phyloP scores from a whole-genome alignment of 1,140 invertebrate genomes.

The Globodera rostochiensis region DNA sequence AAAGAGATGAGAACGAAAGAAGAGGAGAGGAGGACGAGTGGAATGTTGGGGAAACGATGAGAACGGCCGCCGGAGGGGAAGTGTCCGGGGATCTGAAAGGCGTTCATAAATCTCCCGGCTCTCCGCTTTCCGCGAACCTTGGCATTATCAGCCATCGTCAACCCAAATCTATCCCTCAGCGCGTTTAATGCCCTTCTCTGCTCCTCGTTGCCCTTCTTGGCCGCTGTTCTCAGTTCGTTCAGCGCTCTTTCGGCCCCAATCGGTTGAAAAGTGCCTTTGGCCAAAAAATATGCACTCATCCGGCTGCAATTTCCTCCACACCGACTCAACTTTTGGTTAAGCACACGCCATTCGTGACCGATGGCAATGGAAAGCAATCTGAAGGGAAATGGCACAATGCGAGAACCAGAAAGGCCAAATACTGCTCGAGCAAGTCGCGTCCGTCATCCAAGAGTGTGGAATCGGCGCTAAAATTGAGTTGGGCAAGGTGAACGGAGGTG shows the following conservation, averaged over 20 bases:
- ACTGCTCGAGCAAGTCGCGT: conserved; percentile 3
- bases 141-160: neutral
- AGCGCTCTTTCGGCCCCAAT: neutral
- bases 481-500: neutral
- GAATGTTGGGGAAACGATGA: neutral
- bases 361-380: conserved; percentile 6
- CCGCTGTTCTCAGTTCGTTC: neutral
- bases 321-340: neutral
- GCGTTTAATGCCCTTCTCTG: neutral
- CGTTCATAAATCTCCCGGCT: neutral
- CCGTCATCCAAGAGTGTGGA: neutral
- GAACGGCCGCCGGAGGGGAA: neutral
- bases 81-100: neutral
- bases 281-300: neutral
- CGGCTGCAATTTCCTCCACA: conserved; percentile 4
- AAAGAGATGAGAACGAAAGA: neutral
- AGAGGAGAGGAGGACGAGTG: neutral
- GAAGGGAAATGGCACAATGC: neutral
- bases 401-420: neutral
- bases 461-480: neutral
- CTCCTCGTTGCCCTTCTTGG: neutral
- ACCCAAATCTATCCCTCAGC: neutral
- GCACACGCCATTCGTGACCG: neutral
- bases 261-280: neutral
- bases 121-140: neutral